Percentiles rank a stretch among this genome's conserved stretches.
phyloP scores from a whole-genome alignment of 1,140 invertebrate genomes.

The Philotrypesis tridentata region DNA sequence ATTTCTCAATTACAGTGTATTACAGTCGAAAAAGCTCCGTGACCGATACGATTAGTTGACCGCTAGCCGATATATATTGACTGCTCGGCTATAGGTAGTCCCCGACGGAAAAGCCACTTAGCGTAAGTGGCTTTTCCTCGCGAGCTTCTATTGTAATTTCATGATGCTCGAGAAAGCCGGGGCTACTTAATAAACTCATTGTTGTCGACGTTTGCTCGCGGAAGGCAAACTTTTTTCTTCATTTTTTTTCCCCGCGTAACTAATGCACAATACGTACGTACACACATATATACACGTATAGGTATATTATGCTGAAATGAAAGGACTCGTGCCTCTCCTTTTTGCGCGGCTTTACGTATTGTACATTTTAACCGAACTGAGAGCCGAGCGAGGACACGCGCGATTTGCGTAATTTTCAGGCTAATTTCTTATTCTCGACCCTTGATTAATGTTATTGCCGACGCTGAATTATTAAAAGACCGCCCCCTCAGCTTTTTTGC shows the following conservation, averaged over 20 bases:
- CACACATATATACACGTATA: too few species aligned
- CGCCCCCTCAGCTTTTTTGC: background rate
- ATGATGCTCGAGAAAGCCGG: background rate
- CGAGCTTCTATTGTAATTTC: background rate
- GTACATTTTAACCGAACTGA: too few species aligned
- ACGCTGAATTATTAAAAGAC: background rate
- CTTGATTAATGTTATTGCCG: background rate
- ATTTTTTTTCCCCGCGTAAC: too few species aligned
- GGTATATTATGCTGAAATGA: too few species aligned
- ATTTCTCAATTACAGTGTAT: background rate
- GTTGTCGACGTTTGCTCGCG: background rate
- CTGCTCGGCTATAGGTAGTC: background rate
- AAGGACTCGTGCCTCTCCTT: too few species aligned
- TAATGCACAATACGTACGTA: too few species aligned
- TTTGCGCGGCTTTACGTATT: too few species aligned
- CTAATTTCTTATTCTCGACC: background rate
- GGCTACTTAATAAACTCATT: background rate
- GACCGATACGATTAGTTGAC: background rate
- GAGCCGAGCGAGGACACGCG: too few species aligned
- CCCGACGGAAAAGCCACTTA: background rate
- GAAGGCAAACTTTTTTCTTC: background rate
- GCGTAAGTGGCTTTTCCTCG: background rate
- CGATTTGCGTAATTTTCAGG: too few species aligned
- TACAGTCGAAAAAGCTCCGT: background rate
- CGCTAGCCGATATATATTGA: background rate